A percentile compares a stretch with the other conserved stretches of the same genome.
Evolutionary conservation across 2,113 vertebrate genomes (phyloP).

Genomic region (Gulo gulo): DNA sequence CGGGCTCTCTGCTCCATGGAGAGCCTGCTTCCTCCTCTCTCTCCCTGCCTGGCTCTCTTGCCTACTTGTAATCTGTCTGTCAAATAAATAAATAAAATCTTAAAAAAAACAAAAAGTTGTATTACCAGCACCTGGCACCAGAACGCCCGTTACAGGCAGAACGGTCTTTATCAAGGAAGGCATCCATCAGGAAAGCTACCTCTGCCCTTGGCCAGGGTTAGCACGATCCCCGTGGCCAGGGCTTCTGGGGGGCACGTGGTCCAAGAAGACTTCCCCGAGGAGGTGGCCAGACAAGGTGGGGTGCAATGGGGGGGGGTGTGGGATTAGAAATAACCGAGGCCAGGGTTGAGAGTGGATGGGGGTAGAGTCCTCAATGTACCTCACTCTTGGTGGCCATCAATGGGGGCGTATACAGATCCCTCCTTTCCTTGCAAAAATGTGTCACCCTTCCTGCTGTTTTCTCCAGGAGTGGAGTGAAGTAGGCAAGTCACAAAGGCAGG

Average conservation of each 20-base stretch:
- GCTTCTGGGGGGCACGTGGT: background rate
- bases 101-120: too few relatives aligned
- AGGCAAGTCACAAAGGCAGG: background rate
- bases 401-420: background rate
- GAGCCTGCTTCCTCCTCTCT: too few relatives aligned
- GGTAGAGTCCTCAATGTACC: background rate
- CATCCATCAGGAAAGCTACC: background rate
- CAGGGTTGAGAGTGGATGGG: too few relatives aligned
- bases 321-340: background rate
- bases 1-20: too few relatives aligned
- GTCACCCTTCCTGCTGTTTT: too few relatives aligned
- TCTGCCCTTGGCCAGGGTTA: background rate
- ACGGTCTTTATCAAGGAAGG: background rate
- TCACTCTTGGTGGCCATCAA: background rate
- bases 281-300: background rate
- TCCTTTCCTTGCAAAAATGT: background rate
- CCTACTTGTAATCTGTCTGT: too few relatives aligned
- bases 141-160: fast-evolving
- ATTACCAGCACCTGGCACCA: too few relatives aligned
- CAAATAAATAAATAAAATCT: too few relatives aligned
- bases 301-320: fast-evolving
- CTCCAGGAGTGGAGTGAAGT: background rate
- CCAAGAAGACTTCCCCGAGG: background rate
- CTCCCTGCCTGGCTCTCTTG: too few relatives aligned
- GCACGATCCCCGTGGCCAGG: background rate